Percentiles rank a stretch among this genome's conserved stretches.
phyloP scores from a whole-genome alignment of 1,140 invertebrate species.

The Psilanteris sp. region DNA sequence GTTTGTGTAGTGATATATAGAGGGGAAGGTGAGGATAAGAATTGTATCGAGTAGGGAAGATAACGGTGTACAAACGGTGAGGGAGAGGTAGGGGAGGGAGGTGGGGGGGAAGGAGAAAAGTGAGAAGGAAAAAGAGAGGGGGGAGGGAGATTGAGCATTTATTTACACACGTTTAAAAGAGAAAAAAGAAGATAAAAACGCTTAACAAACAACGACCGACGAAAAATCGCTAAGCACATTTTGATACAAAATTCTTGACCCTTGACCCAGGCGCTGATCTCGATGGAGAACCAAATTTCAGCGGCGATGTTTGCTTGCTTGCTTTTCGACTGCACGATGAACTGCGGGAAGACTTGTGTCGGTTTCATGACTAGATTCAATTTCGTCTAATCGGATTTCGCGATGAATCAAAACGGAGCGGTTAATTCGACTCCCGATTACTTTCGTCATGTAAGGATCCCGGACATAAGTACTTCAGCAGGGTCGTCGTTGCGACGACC shows the following conservation, averaged over 20 bases:
- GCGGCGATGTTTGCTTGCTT: not conserved
- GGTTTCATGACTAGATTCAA: constrained; percentile 71
- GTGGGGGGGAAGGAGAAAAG: no score
- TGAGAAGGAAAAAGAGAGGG: no score
- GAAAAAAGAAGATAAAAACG: no score
- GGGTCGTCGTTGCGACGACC: not conserved
- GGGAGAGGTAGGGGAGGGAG: no score
- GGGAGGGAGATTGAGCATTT: constrained; percentile 57
- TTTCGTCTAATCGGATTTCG: constrained; percentile 17
- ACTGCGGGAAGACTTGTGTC: constrained; percentile 28
- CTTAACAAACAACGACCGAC: constrained; percentile 20
- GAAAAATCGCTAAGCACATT: constrained; percentile 9
- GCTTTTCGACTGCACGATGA: not conserved
- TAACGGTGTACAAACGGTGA: no score
- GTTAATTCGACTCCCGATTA: constrained; percentile 2
- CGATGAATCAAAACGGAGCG: constrained; percentile 1
- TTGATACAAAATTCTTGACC: constrained; percentile 7
- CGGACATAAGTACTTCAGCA: constrained; percentile 46
- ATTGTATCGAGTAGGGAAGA: no score
- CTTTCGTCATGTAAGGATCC: constrained; percentile 37
- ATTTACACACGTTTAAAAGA: constrained; percentile 22
- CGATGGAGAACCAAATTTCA: not conserved
- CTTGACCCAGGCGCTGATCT: not conserved
- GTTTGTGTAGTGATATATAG: no score
- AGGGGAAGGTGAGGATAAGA: no score